A percentile compares a stretch with the other conserved stretches of the same genome.
Conservation (phyloP, 2,113 vertebrate species). For the Chaetodon auriga region DNA sequence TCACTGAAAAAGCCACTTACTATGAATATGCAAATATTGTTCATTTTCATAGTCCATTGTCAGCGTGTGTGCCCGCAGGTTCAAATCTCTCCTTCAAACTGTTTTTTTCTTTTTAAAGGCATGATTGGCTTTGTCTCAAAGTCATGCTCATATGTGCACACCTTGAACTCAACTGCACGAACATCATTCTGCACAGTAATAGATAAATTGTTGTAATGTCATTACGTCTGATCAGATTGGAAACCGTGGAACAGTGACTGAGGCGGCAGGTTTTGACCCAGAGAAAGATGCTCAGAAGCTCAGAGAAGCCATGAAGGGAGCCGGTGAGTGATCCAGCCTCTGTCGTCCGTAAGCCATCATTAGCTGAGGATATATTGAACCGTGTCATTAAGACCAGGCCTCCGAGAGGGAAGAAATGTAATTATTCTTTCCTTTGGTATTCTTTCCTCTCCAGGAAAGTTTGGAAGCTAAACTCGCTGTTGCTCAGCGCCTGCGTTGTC, state of each 20-base stretch:
- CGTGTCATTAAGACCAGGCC: neutral
- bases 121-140: neutral
- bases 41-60: neutral
- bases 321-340: slow-evolving; percentile 85
- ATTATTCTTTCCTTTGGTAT: neutral
- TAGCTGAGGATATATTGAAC: slow-evolving; percentile 9
- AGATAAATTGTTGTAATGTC: neutral
- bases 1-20: neutral
- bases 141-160: neutral
- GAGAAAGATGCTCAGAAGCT: slow-evolving; percentile 88
- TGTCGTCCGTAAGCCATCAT: slow-evolving; percentile 11
- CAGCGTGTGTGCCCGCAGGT: neutral
- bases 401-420: slow-evolving; percentile 36
- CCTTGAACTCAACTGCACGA: neutral
- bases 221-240: slow-evolving; percentile 73
- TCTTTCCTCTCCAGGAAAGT: slow-evolving; percentile 55
- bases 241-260: slow-evolving; percentile 88
- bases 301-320: slow-evolving; percentile 93
- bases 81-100: neutral
- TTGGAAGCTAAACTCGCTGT: slow-evolving; percentile 26
- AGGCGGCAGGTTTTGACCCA: slow-evolving; percentile 86
- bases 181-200: neutral
- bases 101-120: neutral
- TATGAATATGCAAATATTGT: neutral
- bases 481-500: slow-evolving; percentile 20